Percentiles rank a stretch among this genome's conserved stretches.
phyloP scores from a whole-genome alignment of 2,113 vertebrate species.

The Sinosuthora webbiana region DNA sequence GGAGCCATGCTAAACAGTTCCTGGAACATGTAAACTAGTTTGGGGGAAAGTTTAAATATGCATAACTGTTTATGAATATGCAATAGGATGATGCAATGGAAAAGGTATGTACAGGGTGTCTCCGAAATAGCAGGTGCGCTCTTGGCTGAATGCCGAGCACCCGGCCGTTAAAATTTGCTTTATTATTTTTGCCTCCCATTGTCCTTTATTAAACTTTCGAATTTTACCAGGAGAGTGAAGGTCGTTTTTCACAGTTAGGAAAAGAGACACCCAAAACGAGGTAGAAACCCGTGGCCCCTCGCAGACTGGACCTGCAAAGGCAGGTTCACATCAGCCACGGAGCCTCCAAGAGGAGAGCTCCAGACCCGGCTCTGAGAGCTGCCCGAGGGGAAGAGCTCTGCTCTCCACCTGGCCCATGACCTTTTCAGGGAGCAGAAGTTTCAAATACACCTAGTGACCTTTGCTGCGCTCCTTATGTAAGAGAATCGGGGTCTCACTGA shows the following conservation, averaged over 20 bases:
- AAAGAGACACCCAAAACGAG: neutral
- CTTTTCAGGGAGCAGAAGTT: neutral
- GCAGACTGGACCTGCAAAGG: neutral
- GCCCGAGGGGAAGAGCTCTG: neutral
- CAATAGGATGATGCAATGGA: neutral
- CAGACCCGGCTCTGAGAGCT: neutral
- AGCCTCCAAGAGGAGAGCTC: neutral
- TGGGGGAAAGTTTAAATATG: neutral
- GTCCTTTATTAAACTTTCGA: neutral
- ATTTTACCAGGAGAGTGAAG: neutral
- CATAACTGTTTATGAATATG: neutral
- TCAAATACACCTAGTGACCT: neutral
- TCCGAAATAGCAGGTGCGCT: neutral
- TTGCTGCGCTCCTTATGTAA: neutral
- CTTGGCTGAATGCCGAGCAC: neutral
- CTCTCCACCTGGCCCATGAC: neutral
- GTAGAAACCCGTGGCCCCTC: accelerated
- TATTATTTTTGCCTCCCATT: neutral
- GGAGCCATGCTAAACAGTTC: neutral
- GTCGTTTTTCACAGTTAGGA: neutral
- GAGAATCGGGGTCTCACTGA: neutral
- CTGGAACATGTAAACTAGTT: neutral
- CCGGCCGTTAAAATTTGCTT: neutral
- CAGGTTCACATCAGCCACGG: neutral
- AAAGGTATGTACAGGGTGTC: neutral